Evolutionary conservation across 2,888 invertebrate genomes (phyloP).

Genomic region (Ophraella communa): DNA sequence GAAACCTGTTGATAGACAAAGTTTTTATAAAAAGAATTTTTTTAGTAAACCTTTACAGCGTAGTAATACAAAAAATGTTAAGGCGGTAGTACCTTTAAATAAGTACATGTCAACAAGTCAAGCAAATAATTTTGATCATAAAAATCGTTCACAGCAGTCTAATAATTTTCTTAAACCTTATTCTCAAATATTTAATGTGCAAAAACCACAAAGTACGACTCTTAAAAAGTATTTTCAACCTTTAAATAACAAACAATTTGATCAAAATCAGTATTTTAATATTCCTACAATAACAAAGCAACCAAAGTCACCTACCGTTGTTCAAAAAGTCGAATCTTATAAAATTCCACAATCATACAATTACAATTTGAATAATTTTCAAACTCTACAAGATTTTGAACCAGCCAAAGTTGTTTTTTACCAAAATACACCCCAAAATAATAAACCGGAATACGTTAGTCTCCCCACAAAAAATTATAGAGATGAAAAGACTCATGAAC

Average conservation of each 20-base stretch:
- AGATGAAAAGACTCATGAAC: constrained; percentile 46
- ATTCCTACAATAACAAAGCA: no score
- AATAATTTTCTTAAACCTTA: neutral
- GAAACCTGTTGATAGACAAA: neutral
- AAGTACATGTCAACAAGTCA: constrained; percentile 7
- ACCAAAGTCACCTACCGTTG: neutral
- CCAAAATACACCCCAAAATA: neutral
- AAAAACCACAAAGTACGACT: neutral
- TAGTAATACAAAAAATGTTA: neutral
- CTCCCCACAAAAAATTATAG: constrained; percentile 42
- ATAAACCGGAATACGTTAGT: constrained; percentile 4
- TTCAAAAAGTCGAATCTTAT: neutral
- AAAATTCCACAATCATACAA: neutral
- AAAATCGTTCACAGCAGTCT: neutral
- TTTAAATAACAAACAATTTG: neutral
- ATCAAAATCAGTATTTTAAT: no score
- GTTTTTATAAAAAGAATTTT: neutral
- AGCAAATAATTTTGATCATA: neutral
- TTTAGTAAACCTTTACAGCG: neutral
- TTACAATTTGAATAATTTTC: neutral
- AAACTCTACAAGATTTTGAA: neutral
- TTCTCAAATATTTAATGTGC: neutral
- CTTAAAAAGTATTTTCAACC: neutral
- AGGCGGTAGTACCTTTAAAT: constrained; percentile 5
- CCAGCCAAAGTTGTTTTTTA: no score